A percentile compares a stretch with the other conserved stretches of the same genome.
Evolutionary conservation across 2,797 vertebrate genomes (phyloP).

Genomic region (Sparus aurata): DNA sequence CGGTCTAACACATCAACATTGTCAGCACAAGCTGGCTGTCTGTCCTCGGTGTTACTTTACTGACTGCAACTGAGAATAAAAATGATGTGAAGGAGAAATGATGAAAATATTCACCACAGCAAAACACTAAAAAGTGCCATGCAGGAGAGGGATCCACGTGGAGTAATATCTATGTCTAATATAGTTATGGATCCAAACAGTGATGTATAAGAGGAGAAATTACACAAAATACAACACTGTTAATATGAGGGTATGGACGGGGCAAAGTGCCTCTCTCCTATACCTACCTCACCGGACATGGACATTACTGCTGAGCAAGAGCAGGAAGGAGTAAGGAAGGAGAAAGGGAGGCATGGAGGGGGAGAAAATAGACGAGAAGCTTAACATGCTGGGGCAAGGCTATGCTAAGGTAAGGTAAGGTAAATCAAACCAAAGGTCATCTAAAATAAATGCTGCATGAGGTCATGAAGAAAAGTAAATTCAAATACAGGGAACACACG

Average conservation of each 20-base stretch:
- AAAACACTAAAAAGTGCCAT: slow-evolving; percentile 39
- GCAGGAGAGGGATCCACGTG: slow-evolving; percentile 26
- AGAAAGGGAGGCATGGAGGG: slow-evolving; percentile 4
- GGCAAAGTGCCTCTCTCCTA: slow-evolving; percentile 16
- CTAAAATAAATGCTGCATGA: not conserved
- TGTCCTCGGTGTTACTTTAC: not conserved
- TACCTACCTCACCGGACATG: slow-evolving; percentile 75
- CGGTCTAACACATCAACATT: not conserved
- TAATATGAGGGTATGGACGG: not conserved
- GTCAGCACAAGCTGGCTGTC: slow-evolving; percentile 10
- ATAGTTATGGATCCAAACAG: slow-evolving; percentile 20
- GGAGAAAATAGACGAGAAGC: slow-evolving; percentile 61
- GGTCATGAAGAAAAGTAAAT: slow-evolving; percentile 10
- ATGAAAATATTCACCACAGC: slow-evolving; percentile 33
- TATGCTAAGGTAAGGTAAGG: slow-evolving; percentile 4
- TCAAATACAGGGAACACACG: not conserved
- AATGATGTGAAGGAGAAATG: slow-evolving; percentile 21
- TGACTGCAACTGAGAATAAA: slow-evolving; percentile 8
- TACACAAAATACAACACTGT: slow-evolving; percentile 28
- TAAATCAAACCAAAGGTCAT: not conserved
- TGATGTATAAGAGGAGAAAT: slow-evolving; percentile 20
- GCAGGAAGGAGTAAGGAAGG: slow-evolving; percentile 24
- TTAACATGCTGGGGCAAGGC: slow-evolving; percentile 56
- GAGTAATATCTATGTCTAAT: not conserved
- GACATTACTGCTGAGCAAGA: slow-evolving; percentile 67